phyloP scores from a whole-genome alignment of 1,140 invertebrate species.

The Micrasema longulum region DNA sequence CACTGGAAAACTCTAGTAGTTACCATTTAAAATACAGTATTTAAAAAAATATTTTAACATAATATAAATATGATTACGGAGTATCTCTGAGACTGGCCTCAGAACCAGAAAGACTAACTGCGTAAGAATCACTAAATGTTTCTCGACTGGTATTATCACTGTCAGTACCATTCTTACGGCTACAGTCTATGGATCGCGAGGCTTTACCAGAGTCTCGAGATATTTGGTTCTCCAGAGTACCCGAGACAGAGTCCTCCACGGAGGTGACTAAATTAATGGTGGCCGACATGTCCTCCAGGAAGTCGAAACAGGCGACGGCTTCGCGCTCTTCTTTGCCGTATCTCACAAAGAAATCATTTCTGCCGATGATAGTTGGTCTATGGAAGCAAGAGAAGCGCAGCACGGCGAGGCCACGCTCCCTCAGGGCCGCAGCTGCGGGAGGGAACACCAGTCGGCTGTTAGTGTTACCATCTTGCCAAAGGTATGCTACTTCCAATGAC shows the following conservation, averaged over 20 bases:
- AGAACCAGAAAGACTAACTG: slow-evolving; percentile 59
- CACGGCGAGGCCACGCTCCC: slow-evolving; percentile 63
- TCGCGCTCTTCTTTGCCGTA: slow-evolving; percentile 83
- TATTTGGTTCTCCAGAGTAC: slow-evolving; percentile 49
- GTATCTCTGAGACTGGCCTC: slow-evolving; percentile 51
- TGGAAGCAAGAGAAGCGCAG: slow-evolving; percentile 63
- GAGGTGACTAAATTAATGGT: slow-evolving; percentile 63
- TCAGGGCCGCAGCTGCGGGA: slow-evolving; percentile 65
- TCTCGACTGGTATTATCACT: slow-evolving; percentile 53
- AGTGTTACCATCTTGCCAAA: slow-evolving; percentile 9
- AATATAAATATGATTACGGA: slow-evolving; percentile 15
- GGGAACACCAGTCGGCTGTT: slow-evolving; percentile 41
- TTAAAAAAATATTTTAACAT: neutral
- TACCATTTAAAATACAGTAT: neutral
- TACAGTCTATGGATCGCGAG: slow-evolving; percentile 34
- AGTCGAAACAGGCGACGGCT: slow-evolving; percentile 83
- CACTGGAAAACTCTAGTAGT: slow-evolving; percentile 9
- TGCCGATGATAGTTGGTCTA: slow-evolving; percentile 78
- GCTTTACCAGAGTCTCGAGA: slow-evolving; percentile 54
- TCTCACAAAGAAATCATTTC: slow-evolving; percentile 80
- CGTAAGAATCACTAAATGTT: slow-evolving; percentile 61
- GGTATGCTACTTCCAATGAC: slow-evolving; percentile 33
- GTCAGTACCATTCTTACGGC: slow-evolving; percentile 5
- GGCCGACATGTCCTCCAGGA: slow-evolving; percentile 77
- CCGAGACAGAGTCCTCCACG: slow-evolving; percentile 61